phyloP scores from a whole-genome alignment of 2,888 invertebrate species.

The Rhopalosiphum nymphaeae region DNA sequence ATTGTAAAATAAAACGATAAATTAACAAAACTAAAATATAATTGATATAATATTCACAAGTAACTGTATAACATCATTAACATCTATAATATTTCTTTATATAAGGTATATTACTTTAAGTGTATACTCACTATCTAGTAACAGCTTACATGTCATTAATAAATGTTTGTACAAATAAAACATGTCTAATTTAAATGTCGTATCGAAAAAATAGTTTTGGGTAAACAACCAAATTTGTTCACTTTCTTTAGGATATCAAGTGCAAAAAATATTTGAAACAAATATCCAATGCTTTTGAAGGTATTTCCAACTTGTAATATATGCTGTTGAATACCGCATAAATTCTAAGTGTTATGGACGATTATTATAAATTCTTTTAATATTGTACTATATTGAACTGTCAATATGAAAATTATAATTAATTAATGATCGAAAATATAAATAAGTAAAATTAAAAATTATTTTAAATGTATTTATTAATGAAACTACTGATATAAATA shows the following conservation, averaged over 20 bases:
- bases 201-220: not conserved
- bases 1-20: not conserved
- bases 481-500: not conserved
- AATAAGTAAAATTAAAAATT: no score
- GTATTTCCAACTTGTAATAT: not conserved
- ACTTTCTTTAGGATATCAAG: not conserved
- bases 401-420: not conserved
- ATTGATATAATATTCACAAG: not conserved
- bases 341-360: not conserved
- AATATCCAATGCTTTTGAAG: no score
- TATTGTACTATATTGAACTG: not conserved
- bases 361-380: not conserved
- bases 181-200: not conserved
- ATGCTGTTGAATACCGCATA: not conserved
- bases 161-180: not conserved
- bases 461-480: not conserved
- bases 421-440: no score
- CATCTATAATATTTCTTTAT: no score
- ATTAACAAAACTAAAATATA: not conserved
- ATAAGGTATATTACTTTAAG: no score
- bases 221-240: slow-evolving; percentile 8
- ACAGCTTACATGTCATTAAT: not conserved
- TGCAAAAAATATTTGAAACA: not conserved
- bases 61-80: no score
- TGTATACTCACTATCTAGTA: no score